Percentiles rank a stretch among this genome's conserved stretches.
phyloP scores from a whole-genome alignment of 2,113 vertebrate genomes.

The Bubalus kerabau region DNA sequence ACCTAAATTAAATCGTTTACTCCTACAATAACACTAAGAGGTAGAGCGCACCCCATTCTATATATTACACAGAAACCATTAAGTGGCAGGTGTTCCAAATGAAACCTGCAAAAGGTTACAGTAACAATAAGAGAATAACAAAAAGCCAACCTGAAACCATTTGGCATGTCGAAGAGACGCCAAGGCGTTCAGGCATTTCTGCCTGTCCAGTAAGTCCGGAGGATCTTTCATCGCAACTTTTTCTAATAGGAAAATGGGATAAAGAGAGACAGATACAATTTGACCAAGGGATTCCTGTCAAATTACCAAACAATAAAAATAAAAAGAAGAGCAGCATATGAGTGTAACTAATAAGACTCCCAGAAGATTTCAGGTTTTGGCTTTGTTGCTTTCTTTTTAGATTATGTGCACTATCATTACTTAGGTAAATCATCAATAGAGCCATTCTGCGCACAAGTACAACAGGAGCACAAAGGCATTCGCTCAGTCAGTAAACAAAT shows the following conservation, averaged over 20 bases:
- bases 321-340: slow-evolving; percentile 79
- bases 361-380: slow-evolving; percentile 73
- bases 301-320: slow-evolving; percentile 68
- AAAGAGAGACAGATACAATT: slow-evolving; percentile 87
- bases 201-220: slow-evolving; percentile 99
- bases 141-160: slow-evolving; percentile 99
- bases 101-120: slow-evolving; percentile 87
- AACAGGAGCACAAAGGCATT: slow-evolving; percentile 77
- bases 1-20: slow-evolving; percentile 34
- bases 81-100: slow-evolving; percentile 71
- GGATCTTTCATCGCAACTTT: slow-evolving; percentile 95
- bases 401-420: slow-evolving; percentile 77
- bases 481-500: slow-evolving; percentile 76
- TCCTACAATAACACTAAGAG: background rate
- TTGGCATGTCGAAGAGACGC: slow-evolving; percentile 99
- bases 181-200: slow-evolving; percentile 99
- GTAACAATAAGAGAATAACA: slow-evolving; percentile 90
- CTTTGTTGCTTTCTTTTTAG: slow-evolving; percentile 41
- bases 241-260: slow-evolving; percentile 94
- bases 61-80: slow-evolving; percentile 61
- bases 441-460: slow-evolving; percentile 74
- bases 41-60: background rate
- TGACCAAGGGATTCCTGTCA: slow-evolving; percentile 86
- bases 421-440: slow-evolving; percentile 76
- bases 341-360: slow-evolving; percentile 83